These are phyloP conservation scores for Zeuzera pyrina DNA, from an alignment of 2,888 invertebrate species.

Conservation along the genomic window DNA sequence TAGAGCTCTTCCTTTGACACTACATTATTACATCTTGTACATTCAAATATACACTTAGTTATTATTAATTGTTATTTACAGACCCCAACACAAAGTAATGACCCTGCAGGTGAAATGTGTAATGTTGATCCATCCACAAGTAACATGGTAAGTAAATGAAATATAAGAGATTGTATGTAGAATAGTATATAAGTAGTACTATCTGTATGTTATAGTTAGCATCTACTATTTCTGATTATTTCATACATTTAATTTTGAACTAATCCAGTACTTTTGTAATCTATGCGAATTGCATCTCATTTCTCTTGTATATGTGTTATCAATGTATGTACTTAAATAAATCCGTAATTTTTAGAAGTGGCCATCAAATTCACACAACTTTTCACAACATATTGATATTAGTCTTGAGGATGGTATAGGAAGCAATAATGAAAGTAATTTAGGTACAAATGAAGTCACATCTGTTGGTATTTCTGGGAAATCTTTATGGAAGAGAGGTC, in stretches of 20 bases:
- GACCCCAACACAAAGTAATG: conserved; percentile 26
- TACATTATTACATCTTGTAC: background rate
- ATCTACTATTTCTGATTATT: background rate
- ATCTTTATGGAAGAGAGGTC: conserved; percentile 39
- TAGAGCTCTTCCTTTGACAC: background rate
- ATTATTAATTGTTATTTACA: conserved; percentile 6
- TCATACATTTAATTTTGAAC: background rate
- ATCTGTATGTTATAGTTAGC: too few relatives aligned
- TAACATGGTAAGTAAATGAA: conserved; percentile 35
- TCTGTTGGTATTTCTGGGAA: conserved; percentile 32
- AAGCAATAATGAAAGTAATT: conserved; percentile 26
- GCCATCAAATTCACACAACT: conserved; percentile 34
- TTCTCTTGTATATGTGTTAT: background rate
- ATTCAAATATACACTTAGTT: background rate
- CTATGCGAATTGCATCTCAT: background rate
- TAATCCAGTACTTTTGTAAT: background rate
- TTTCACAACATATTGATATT: conserved; percentile 32
- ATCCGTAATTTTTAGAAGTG: conserved; percentile 30
- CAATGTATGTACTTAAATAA: background rate
- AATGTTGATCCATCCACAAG: conserved; percentile 28
- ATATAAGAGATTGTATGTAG: too few relatives aligned
- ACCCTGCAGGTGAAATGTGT: conserved; percentile 26
- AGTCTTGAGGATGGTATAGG: conserved; percentile 27
- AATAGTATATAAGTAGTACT: too few relatives aligned
- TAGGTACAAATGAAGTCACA: conserved; percentile 39